Base-by-base conservation (phyloP, 1,140 invertebrate genomes). In the Musca domestica region DNA sequence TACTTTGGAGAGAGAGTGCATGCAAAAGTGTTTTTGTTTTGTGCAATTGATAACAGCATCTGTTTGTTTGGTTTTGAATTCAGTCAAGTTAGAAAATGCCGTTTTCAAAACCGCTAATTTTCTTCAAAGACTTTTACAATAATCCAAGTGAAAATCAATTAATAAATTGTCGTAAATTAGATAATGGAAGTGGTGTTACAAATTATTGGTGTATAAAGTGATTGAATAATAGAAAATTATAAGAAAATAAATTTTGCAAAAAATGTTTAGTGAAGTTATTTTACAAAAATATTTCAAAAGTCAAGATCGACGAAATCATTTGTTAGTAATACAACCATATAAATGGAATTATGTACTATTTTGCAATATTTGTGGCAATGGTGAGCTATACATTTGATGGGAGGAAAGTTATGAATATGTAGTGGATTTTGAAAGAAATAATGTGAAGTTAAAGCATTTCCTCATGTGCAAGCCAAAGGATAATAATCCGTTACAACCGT, bases 31-130 rank as follows among this genome's bases (percentile, higher is more conserved):
- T 41, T 41, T 41, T 41, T 41, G 34, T 41, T 30, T 30, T 30
- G 3, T 30, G 27, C 27, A 30, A 30, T 41, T 41, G 34, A 41
- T 41, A 41, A 41, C 34, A 41, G 34, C 4, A 54, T 77, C 74
- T 73, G 72, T 75, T 68, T 75, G 72, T 72, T 67, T 54, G 30
- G 41, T 56, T 52, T 56, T 52, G 9, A 52, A 51, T 66, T 52
- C 34, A 41, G 34, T 41, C 6, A 41, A 41, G 34, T 10, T 10
- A 41, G 34, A 61, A 61, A 61, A 61, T 61, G 56, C 56, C 56
- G 56, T 61, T 61, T 61, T 41, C 34, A 34, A 41, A 61, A 61
- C 56, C 56, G 56, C 56, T 61, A 61, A 61, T 61, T 61, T 61
- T 41, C 34, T 0, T 41, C 12, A 61, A 61, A 61, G 56, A 9